Evolutionary conservation across 2,888 invertebrate genomes (phyloP), one percentile per base, ranked within the genome.

Genomic region (Tetanocera ferruginea): DNA sequence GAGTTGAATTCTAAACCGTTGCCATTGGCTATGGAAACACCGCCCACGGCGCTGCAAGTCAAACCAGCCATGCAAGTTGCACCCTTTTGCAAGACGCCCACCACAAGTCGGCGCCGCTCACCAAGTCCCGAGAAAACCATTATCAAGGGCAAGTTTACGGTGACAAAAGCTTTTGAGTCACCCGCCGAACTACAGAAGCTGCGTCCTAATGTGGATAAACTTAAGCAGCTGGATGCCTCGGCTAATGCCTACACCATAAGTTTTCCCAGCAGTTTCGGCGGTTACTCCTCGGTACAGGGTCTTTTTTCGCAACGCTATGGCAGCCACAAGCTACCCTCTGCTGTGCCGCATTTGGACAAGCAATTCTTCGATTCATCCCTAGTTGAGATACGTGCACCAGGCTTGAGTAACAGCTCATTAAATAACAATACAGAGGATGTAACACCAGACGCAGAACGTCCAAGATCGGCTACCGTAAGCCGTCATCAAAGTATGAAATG

Each of bases 281-380:
- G 93, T 51, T 92, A 89, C 80, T 87, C 93, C n/a, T 92, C 92
- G 57, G 90, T 93, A 28, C 92, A 93, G 83, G 90, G 92, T 17
- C 90, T 94, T 78, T 94, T 94, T 88, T 89, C 88, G 67, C 88
- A 88, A 67, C 86, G 88, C 6, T 87, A 88, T 72, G 89, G 87
- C 80, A 88, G 89, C 76, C 81, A 87, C 66, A 85, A 86, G 4
- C 83, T 83, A 8, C 79, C 83, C 4, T 71, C 51, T 4, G 84
- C 82, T 14, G 79, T 81, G 25, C 94, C 93, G 3, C 96, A 96
- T 89, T 91, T 94, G 81, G 95, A 95, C 89, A 94, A 94, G 86
- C 91, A 94, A 81, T 96, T 95, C 91, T 96, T 96, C 87, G 96
- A 96, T 90, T 94, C 94, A 83, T 95, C 95, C 81, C 91, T 96